These are phyloP conservation scores for Pseudobourletiella spinata DNA, from an alignment of 1,140 invertebrate genomes.

Conservation along the genomic window DNA sequence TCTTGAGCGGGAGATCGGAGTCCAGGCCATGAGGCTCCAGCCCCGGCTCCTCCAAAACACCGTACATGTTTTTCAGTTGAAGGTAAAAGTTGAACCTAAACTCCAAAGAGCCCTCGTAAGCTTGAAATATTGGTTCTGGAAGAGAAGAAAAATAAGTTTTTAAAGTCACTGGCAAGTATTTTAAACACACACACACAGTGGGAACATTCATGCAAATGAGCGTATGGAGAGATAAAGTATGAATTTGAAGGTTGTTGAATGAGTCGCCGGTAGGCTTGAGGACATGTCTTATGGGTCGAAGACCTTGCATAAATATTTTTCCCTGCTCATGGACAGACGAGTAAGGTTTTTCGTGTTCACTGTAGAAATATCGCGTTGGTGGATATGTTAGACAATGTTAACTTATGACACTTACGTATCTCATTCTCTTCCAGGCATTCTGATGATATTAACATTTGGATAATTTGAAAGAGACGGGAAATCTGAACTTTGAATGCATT, in stretches of 20 bases:
- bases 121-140: constrained; percentile 33
- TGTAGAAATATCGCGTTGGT: too few species aligned
- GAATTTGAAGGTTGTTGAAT: too few species aligned
- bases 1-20: not conserved
- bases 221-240: too few species aligned
- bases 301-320: too few species aligned
- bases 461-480: constrained; percentile 26
- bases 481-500: constrained; percentile 3
- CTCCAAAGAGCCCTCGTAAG: constrained; percentile 13
- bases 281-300: too few species aligned
- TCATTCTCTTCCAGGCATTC: constrained; percentile 31
- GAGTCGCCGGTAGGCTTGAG: too few species aligned
- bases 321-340: too few species aligned
- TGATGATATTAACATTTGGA: constrained; percentile 28
- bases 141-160: constrained; percentile 2
- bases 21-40: not conserved
- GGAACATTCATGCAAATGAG: not conserved
- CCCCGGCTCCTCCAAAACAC: not conserved
- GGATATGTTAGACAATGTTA: too few species aligned
- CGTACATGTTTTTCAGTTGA: constrained; percentile 23
- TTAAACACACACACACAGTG: not conserved
- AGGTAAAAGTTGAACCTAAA: constrained; percentile 18
- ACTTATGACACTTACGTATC: constrained; percentile 35
- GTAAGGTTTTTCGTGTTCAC: too few species aligned
- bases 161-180: not conserved